Evolutionary conservation across 2,888 invertebrate genomes (phyloP).

Genomic region (Tachystola acroxantha): DNA sequence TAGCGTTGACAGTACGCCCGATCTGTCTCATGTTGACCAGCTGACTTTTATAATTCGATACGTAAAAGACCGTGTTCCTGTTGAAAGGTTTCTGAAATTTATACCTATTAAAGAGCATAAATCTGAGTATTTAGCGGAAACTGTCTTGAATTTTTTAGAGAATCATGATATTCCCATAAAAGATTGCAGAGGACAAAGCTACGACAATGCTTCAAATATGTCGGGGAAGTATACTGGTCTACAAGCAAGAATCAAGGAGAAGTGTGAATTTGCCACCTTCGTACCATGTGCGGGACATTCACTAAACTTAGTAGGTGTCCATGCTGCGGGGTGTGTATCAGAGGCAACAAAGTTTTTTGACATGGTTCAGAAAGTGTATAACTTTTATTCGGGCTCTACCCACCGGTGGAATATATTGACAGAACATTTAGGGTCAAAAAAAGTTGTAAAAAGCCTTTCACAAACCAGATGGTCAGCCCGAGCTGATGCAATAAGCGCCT

Average conservation of each 20-base stretch:
- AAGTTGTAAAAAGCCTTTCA: slow-evolving; percentile 21
- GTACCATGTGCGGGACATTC: slow-evolving; percentile 28
- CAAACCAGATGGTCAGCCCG: slow-evolving; percentile 30
- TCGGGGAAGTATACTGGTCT: slow-evolving; percentile 24
- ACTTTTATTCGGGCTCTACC: slow-evolving; percentile 21
- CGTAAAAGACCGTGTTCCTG: slow-evolving; percentile 20
- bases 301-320: slow-evolving; percentile 24
- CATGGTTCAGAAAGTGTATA: slow-evolving; percentile 22
- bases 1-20: slow-evolving; percentile 27
- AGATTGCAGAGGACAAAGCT: slow-evolving; percentile 25
- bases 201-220: slow-evolving; percentile 34
- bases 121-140: slow-evolving; percentile 25
- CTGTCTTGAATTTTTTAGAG: slow-evolving; percentile 11
- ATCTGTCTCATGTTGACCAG: slow-evolving; percentile 30
- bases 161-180: slow-evolving; percentile 19
- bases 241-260: slow-evolving; percentile 23
- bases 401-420: slow-evolving; percentile 16
- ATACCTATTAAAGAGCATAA: slow-evolving; percentile 28
- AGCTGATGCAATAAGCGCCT: slow-evolving; percentile 22
- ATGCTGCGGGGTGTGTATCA: slow-evolving; percentile 10
- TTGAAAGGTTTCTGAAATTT: slow-evolving; percentile 33
- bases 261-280: slow-evolving; percentile 20
- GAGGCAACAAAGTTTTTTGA: slow-evolving; percentile 24
- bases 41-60: slow-evolving; percentile 30
- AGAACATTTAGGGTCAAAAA: slow-evolving; percentile 22